Evolutionary conservation across 2,888 invertebrate species (phyloP), one percentile per base, ranked within the genome.

Genomic region (Leptogaster cylindrica): DNA sequence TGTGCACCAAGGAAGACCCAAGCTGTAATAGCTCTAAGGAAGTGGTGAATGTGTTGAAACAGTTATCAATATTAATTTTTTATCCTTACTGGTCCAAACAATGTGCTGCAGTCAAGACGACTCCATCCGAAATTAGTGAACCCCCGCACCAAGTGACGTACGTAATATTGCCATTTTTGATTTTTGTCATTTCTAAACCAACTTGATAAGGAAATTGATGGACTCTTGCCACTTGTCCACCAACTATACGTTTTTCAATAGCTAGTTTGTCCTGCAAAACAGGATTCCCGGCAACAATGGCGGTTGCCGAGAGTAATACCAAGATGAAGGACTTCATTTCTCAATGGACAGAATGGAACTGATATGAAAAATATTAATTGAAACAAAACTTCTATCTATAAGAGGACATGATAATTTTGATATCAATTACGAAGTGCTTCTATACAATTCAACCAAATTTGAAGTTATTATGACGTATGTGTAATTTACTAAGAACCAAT

Each of bases 141-240:
- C 46, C 46, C 25, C 46, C 46, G 12, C 46, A 46, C 46, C 65
- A 68, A 5, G 46, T n/a, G 7, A n/a, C 25, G 16, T 16, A 46
- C 7, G 12, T 25, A 18, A 23, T 23, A 1, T n/a, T 3, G 3
- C 20, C 46, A 12, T 46, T n/a, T 7, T 6, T 7, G 4, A 46
- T n/a, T 8, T 46, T 46, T 20, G n/a, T 18, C 12, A 25, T 46
- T 16, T 1, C 23, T 6, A 46, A 18, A 16, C 46, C 46, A 23
- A 46, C 46, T 46, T 46, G 46, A 8, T 80, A 79, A 50, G 80
- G 79, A 52, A 80, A 78, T 23, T 74, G 72, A 58, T 77, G 72
- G 0, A 75, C 75, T 67, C 73, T 72, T 3, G 79, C 79, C 14
- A 77, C 76, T 68, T 74, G 74, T 27, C 79, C 79, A 31, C 80